Evolutionary conservation across 2,888 invertebrate genomes (phyloP), one percentile per base, ranked within the genome.

Genomic region (Cryptosula pallasiana): DNA sequence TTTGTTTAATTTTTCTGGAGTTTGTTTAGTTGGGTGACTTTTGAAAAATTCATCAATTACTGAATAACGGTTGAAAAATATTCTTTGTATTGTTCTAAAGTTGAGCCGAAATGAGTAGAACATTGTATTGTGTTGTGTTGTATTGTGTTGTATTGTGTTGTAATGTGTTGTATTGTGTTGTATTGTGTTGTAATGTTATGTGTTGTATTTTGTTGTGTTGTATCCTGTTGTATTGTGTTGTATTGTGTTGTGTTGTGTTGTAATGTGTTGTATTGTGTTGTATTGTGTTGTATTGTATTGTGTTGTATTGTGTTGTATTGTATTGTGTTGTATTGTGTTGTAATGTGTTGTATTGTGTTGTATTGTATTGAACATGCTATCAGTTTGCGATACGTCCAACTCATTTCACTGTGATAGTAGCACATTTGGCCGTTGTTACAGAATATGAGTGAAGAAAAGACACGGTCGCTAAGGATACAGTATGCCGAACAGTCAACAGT

Each of bases 401-500:
- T n/a, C n/a, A n/a, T n/a, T n/a, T n/a, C n/a, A n/a, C n/a, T n/a
- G n/a, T n/a, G n/a, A n/a, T n/a, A n/a, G n/a, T n/a, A n/a, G n/a
- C n/a, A n/a, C n/a, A n/a, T n/a, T n/a, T n/a, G n/a, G n/a, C n/a
- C n/a, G n/a, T n/a, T n/a, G n/a, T n/a, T n/a, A n/a, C 27, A 63
- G 63, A 27, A 63, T 63, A 27, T 63, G 2, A 34, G 63, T 27
- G 63, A 34, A 25, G 63, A 63, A 5, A 63, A 32, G 32, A 69
- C 76, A 57, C 75, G 75, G 32, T 74, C 78, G 1, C 74, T 80
- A 57, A 77, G 77, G 69, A 76, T 76, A 69, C 81, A 80, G 72
- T 77, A 81, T 34, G 20, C 63, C 9, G 78, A 79, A 23, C 77
- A 77, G 73, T 76, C 78, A 13, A 77, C 79, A 27, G 76, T 82